phyloP scores from a whole-genome alignment of 2,113 vertebrate species.

The Stegastes partitus region DNA sequence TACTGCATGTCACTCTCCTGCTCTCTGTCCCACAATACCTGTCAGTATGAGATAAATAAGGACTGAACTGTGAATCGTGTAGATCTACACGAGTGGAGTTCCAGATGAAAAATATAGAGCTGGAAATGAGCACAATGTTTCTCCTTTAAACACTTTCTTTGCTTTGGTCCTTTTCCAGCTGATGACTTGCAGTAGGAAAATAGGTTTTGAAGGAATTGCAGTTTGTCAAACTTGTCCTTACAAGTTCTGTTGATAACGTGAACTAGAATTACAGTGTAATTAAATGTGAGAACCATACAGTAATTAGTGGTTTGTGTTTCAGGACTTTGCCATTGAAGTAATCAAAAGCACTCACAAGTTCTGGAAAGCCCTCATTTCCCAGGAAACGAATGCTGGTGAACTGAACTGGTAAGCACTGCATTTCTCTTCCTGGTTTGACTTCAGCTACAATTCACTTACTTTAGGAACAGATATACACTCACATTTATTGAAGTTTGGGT shows the following conservation, averaged over 20 bases:
- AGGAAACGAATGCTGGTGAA: slow-evolving; percentile 71
- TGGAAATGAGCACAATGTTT: too few relatives aligned
- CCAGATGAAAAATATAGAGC: too few relatives aligned
- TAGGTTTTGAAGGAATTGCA: not conserved
- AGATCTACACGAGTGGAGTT: too few relatives aligned
- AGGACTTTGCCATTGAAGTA: slow-evolving; percentile 85
- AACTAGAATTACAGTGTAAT: not conserved
- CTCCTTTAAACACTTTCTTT: not conserved
- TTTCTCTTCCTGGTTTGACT: not conserved
- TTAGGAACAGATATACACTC: not conserved
- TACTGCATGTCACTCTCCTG: too few relatives aligned
- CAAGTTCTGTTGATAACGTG: not conserved
- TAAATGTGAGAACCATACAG: not conserved
- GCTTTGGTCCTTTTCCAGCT: not conserved
- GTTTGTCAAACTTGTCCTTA: not conserved
- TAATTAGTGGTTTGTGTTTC: slow-evolving; percentile 23
- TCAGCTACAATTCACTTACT: not conserved
- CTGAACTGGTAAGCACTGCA: slow-evolving; percentile 79
- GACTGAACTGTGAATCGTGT: too few relatives aligned
- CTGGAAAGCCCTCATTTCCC: slow-evolving; percentile 84
- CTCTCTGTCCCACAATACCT: too few relatives aligned
- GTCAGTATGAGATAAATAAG: too few relatives aligned
- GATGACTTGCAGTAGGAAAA: not conserved
- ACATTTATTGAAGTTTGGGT: not conserved
- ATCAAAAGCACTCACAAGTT: slow-evolving; percentile 84